A percentile compares a stretch with the other conserved stretches of the same genome.
These are phyloP conservation scores for Ciconia nigra DNA, from an alignment of 2,797 vertebrate species.

Conservation along the genomic window DNA sequence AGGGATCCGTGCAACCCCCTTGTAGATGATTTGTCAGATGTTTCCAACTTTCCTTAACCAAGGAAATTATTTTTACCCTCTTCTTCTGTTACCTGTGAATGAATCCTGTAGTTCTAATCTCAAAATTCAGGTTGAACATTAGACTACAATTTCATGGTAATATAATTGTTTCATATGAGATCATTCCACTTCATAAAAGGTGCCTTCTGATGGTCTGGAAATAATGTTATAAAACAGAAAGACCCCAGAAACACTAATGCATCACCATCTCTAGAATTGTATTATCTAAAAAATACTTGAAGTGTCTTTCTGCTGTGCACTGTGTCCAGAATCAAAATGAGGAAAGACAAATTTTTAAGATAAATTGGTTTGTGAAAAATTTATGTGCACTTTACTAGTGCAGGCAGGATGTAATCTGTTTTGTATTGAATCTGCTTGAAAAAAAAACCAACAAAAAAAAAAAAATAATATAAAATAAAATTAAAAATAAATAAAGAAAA, in stretches of 20 bases:
- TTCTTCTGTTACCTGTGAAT: background rate
- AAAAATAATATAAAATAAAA: no score
- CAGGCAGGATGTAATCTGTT: slow-evolving; percentile 78
- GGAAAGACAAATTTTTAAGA: slow-evolving; percentile 80
- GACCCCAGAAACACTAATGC: slow-evolving; percentile 24
- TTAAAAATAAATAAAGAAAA: no score
- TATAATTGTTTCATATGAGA: slow-evolving; percentile 15
- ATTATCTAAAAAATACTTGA: slow-evolving; percentile 61
- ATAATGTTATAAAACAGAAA: background rate
- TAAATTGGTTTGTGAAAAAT: slow-evolving; percentile 89
- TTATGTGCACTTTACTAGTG: slow-evolving; percentile 79
- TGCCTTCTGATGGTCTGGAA: slow-evolving; percentile 23
- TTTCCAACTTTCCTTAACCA: background rate
- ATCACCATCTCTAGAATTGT: background rate
- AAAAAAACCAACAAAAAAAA: no score
- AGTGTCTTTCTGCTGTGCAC: slow-evolving; percentile 57
- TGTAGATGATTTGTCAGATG: background rate
- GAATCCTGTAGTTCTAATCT: background rate
- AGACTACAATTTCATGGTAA: background rate
- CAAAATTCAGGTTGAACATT: background rate
- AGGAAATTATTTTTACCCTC: background rate
- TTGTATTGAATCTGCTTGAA: slow-evolving; percentile 75
- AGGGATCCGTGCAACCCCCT: background rate
- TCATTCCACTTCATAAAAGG: slow-evolving; percentile 18
- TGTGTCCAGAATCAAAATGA: slow-evolving; percentile 72